Evolutionary conservation across 2,888 invertebrate species (phyloP).

Genomic region (Hirtodrosophila trivittata): DNA sequence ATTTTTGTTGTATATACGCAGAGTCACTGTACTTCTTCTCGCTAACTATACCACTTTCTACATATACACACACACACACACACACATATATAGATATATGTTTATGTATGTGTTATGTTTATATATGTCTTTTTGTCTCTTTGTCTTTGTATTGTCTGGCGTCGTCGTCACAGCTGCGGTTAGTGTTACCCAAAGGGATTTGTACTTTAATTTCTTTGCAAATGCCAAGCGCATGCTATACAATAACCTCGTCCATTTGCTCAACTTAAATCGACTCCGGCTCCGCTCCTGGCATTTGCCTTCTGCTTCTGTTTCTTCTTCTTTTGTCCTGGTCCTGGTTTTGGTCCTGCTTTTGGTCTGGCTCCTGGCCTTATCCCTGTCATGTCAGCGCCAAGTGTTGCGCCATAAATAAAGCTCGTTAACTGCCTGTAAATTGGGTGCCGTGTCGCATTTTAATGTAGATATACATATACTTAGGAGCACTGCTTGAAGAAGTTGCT

Average conservation of each 20-base stretch:
- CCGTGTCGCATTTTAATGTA: constrained; percentile 48
- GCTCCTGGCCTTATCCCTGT: constrained; percentile 1
- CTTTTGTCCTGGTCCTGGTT: no score
- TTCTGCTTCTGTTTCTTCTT: not conserved
- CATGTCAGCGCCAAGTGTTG: constrained; percentile 45
- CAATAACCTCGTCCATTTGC: constrained; percentile 4
- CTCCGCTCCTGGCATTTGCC: not conserved
- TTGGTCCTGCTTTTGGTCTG: not conserved
- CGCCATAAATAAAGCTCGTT: constrained; percentile 54
- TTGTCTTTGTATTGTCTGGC: constrained; percentile 38
- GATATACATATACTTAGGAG: constrained; percentile 15
- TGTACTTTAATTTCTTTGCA: constrained; percentile 71
- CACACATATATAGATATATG: no score
- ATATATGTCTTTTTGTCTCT: not conserved
- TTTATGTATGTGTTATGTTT: no score
- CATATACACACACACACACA: not conserved
- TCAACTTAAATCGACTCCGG: constrained; percentile 9
- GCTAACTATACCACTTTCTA: constrained; percentile 2
- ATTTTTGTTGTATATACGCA: constrained; percentile 69
- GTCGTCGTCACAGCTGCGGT: constrained; percentile 49
- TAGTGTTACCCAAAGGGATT: constrained; percentile 67
- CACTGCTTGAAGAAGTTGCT: no score
- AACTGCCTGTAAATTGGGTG: constrained; percentile 55
- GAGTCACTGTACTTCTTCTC: constrained; percentile 54
- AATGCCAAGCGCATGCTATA: constrained; percentile 42